Base-by-base conservation (phyloP, 2,797 vertebrate species). In the Danio aesculapii region DNA sequence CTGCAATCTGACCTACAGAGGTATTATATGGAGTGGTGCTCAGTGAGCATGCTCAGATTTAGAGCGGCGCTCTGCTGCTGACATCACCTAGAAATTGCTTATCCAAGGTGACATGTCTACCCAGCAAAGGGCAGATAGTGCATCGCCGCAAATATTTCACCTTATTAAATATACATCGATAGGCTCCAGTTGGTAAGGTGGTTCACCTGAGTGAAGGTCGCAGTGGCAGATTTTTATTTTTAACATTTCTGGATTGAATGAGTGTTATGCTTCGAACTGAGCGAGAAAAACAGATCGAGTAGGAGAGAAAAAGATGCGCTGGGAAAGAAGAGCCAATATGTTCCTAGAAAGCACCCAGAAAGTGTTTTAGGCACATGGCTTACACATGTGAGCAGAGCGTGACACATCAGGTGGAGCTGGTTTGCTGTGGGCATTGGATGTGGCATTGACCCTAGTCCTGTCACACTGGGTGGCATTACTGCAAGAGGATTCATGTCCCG, bases 151-250 rank as follows among this genome's bases (percentile, higher is more conserved):
- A 90, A 91, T 90, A 86, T 88, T 89, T 92, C 84, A 84, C 88
- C 90, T 89, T 90, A 92, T 94, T 93, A 93, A 94, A 93, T 90
- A 93, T 92, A 90, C 90, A 92, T 94, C 87, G 86, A 84, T 84
- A 87, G 88, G 85, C 85, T 85, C 85, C 53, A 77, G 59, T 86
- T 86, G 89, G 85, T 84, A 85, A 88, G 89, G 87, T 81, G 73
- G 64, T 73, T 55, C 84, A 91, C 88, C 90, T 86, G 87, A 71
- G 85, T 87, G 86, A 88, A 89, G 84, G 88, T 89, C 80, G 77
- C 39, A 0, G 55, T 62, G 81, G 81, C 84, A 81, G 79, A 72
- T 6, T 88, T 87, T 86, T 90, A 87, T 89, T 91, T 90, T 87
- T 84, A 88, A 80, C 71, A 75, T 81, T 57, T 75, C 81, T 83